These are phyloP conservation scores for Puma concolor DNA, from an alignment of 2,113 vertebrate genomes.

Conservation along the genomic window DNA sequence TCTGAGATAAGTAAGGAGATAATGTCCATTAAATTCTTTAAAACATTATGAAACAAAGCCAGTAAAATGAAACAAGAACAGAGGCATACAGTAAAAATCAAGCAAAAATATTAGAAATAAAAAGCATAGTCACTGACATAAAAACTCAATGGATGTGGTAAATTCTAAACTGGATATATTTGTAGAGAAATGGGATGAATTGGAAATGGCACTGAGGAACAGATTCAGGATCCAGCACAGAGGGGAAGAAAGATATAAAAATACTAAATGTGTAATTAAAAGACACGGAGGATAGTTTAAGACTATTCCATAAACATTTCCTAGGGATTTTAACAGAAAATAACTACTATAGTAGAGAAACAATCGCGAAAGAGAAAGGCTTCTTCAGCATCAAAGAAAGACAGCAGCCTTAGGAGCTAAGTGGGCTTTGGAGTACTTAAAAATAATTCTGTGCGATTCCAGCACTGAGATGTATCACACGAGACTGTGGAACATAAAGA, in stretches of 20 bases:
- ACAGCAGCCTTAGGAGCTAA: not conserved
- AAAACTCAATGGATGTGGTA: not conserved
- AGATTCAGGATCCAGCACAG: not conserved
- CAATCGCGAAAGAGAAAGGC: not conserved
- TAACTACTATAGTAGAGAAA: constrained; percentile 1
- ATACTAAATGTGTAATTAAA: not conserved
- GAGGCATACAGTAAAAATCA: not conserved
- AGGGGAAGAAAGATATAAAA: not conserved
- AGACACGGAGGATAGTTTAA: not conserved
- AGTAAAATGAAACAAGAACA: constrained; percentile 20
- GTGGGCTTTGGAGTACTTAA: not conserved
- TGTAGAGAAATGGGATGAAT: not conserved
- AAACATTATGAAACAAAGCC: not conserved
- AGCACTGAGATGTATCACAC: not conserved
- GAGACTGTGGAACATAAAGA: not conserved
- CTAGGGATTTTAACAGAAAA: not conserved
- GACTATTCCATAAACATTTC: not conserved
- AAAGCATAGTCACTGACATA: not conserved
- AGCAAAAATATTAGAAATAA: constrained; percentile 5
- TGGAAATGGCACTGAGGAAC: not conserved
- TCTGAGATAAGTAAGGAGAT: not conserved
- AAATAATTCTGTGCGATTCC: not conserved
- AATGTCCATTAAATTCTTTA: not conserved
- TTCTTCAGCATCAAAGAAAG: constrained; percentile 39
- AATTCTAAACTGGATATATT: not conserved